Conservation (phyloP, 2,888 invertebrate species). For the Sarcophaga variegata region DNA sequence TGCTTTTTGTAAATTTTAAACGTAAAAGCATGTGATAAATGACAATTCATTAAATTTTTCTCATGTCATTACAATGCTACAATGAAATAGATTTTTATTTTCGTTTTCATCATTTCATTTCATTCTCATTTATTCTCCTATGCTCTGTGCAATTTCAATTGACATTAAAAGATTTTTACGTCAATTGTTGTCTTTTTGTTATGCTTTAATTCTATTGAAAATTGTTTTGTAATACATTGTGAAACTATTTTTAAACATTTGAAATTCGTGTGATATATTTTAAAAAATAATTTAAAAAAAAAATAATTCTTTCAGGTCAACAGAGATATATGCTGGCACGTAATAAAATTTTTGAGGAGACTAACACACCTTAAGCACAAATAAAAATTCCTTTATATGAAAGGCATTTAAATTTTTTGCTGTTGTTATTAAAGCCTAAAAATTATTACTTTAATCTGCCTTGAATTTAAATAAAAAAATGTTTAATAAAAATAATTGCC, state of each 20-base stretch:
- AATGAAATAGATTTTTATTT: constrained; percentile 16
- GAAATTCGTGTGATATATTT: constrained; percentile 1
- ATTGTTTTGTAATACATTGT: constrained; percentile 42
- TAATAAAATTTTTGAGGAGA: too few relatives aligned
- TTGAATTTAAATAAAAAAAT: not conserved
- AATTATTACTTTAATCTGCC: not conserved
- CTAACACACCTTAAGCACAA: too few relatives aligned
- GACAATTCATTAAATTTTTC: constrained; percentile 59
- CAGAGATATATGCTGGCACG: too few relatives aligned
- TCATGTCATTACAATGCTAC: constrained; percentile 39
- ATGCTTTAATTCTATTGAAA: constrained; percentile 14
- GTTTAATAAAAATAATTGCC: not conserved
- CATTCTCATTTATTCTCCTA: not conserved
- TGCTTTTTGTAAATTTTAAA: constrained; percentile 9
- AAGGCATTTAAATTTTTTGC: too few relatives aligned
- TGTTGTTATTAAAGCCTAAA: not conserved
- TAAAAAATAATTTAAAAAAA: not conserved
- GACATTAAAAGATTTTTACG: constrained; percentile 46
- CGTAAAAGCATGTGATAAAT: constrained; percentile 61
- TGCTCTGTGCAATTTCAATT: constrained; percentile 43
- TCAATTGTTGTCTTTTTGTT: constrained; percentile 38
- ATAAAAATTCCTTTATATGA: too few relatives aligned
- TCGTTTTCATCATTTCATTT: constrained; percentile 12
- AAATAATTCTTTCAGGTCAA: not conserved
- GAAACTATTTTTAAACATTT: constrained; percentile 17